Conservation (phyloP, 2,113 vertebrate species). For the Oncorhynchus tshawytscha region DNA sequence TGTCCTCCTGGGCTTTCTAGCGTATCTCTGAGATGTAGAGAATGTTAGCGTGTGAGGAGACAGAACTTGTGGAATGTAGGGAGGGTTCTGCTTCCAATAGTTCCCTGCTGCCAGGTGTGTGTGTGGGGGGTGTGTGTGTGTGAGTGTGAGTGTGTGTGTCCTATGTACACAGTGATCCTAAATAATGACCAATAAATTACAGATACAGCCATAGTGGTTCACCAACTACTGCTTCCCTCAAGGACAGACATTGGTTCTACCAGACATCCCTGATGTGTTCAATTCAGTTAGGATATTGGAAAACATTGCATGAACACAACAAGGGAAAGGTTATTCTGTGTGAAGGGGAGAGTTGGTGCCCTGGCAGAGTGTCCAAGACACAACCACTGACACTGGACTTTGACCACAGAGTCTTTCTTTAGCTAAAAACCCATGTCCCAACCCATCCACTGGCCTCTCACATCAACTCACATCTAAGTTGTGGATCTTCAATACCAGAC, state of each 20-base stretch:
- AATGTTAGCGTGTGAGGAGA: conserved; percentile 43
- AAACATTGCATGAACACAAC: not conserved
- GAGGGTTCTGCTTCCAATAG: conserved; percentile 49
- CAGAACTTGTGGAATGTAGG: conserved; percentile 59
- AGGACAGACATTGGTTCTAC: not conserved
- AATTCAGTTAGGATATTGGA: not conserved
- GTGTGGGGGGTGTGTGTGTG: too few relatives aligned
- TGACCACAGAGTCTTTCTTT: not conserved
- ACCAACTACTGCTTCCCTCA: not conserved
- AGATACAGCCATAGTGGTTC: not conserved
- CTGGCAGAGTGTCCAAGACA: not conserved
- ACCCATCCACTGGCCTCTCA: conserved; percentile 25
- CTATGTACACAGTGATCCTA: conserved; percentile 14
- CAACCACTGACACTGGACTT: conserved; percentile 10
- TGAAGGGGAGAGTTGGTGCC: conserved; percentile 4
- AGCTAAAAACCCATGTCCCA: conserved; percentile 20
- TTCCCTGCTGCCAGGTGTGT: conserved; percentile 30
- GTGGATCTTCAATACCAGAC: conserved; percentile 38
- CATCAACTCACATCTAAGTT: conserved; percentile 25
- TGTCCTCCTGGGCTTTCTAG: conserved; percentile 48
- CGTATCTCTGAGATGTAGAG: conserved; percentile 56
- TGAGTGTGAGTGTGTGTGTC: not conserved
- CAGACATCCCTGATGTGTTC: not conserved
- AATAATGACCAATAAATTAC: not conserved
- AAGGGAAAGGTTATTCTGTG: conserved; percentile 4